Base-by-base conservation (phyloP, 2,888 invertebrate genomes). In the Pachymerium ferrugineum region DNA sequence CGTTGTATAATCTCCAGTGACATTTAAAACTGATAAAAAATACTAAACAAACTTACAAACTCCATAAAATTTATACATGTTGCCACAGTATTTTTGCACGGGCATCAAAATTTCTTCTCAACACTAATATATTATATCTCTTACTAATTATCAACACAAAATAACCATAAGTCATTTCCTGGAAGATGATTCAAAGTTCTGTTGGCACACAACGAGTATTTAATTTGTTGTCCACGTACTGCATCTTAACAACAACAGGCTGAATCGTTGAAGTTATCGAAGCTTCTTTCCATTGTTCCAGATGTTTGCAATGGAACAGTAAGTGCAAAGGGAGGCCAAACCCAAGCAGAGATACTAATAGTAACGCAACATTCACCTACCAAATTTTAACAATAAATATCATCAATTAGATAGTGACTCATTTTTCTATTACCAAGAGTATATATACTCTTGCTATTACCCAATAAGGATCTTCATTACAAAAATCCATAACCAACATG, bases 401-500 rank as follows among this genome's bases (percentile, higher is more conserved):
- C n/a, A 54, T 8, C 54, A 54, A 6, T 54, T n/a, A 54, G 4
- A 54, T 8, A 54, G 14, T 54, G 54, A 8, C 5, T 16, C 10
- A 35, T 10, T 35, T 35, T 35, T 14, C 8, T 10, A 35, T 35
- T 14, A 35, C 35, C 35, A 35, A 35, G 35, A 12, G 14, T 10
- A 12, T 35, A 35, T 35, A 35, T 10, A 35, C 35, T 10, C 10
- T 8, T 54, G 4, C 1, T 31, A 5, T 71, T 71, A 71, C 71
- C 71, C 71, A 71, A 22, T 71, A 71, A 35, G 71, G 71, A 33
- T 71, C 71, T 25, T 35, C 71, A 16, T n/a, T 12, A 71, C n/a
- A 35, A 4, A 31, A 35, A 28, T 71, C 38, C 8, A 35, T 16
- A 3, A 71, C 71, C 10, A 71, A n/a, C 14, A 38, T 33, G 33